Evolutionary conservation across 2,888 invertebrate genomes (phyloP), one percentile per base, ranked within the genome.

Genomic region (Trileptium ribeirensis): DNA sequence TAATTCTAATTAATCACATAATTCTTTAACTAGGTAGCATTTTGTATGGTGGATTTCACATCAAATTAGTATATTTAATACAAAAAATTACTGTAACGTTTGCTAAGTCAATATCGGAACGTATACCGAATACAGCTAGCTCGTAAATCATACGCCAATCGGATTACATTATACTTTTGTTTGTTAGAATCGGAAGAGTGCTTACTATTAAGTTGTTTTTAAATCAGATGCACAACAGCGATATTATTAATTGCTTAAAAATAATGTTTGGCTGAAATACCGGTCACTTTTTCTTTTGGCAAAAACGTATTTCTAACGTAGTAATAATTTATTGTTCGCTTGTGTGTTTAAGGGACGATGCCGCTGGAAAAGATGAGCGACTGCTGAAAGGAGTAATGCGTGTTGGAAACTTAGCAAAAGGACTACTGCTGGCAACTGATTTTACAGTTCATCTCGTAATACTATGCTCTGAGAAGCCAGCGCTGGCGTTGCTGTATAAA

Each of bases 351-450:
- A 39, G 80, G 15, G 39, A 74, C 29, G 38, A 29, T 1, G 15
- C 31, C 33, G 78, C 67, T 39, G 74, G 74, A 29, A 78, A 33
- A 8, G 67, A 80, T 1, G 81, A 67, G 67, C 29, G 19, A 40
- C 93, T 94, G 85, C 91, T 98, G 74, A 95, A 96, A 89, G 97
- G 97, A 82, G 97, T 97, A 38, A 96, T 97, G 96, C 93, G 97
- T 84, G 96, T 97, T 74, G 97, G 97, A 80, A 93, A 94, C 88
- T 90, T 96, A 80, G 94, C 95, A 78, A 95, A 95, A 88, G 95
- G 96, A 67, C 92, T 98, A 83, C 91, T 98, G 87, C 91, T 98
- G 36, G 93, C 93, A 84, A 95, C 95, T 2, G 97, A 98, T 90
- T 92, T 93, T 83, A 92, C 92, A 87, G 96, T 98, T 81, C 93